Evolutionary conservation across 2,113 vertebrate species (phyloP).

Genomic region (Chaetodon auriga): DNA sequence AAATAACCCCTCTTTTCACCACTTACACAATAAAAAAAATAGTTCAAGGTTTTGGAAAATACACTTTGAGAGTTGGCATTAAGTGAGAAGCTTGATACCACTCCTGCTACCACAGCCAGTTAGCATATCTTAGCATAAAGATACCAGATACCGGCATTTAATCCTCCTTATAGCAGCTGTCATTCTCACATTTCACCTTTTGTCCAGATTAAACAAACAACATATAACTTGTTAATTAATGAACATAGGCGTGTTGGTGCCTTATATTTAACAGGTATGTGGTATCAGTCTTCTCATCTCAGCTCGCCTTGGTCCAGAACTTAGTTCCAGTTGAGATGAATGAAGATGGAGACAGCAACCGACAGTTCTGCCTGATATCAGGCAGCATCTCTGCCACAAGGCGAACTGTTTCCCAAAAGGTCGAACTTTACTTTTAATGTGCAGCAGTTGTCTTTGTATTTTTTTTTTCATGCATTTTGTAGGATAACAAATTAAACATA

Average conservation of each 20-base stretch:
- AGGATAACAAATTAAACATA: neutral
- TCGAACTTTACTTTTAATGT: neutral
- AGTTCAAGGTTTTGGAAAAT: neutral
- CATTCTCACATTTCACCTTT: too few species aligned
- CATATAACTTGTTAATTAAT: neutral
- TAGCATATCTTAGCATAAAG: neutral
- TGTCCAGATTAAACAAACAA: neutral
- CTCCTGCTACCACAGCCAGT: neutral
- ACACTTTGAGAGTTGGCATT: neutral
- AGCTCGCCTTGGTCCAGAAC: too few species aligned
- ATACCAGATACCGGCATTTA: neutral
- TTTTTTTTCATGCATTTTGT: neutral
- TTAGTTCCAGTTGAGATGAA: too few species aligned
- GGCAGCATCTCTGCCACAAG: neutral
- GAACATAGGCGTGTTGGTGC: neutral
- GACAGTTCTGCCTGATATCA: too few species aligned
- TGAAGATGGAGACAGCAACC: too few species aligned
- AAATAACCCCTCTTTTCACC: neutral
- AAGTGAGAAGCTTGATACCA: neutral
- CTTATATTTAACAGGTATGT: neutral
- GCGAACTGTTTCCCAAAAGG: neutral
- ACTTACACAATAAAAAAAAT: neutral
- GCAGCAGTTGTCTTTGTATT: neutral
- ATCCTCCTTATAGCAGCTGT: neutral
- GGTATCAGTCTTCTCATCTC: neutral